These are phyloP conservation scores for Rattus norvegicus DNA, from an alignment of 2,113 vertebrate genomes.

Conservation along the genomic window DNA sequence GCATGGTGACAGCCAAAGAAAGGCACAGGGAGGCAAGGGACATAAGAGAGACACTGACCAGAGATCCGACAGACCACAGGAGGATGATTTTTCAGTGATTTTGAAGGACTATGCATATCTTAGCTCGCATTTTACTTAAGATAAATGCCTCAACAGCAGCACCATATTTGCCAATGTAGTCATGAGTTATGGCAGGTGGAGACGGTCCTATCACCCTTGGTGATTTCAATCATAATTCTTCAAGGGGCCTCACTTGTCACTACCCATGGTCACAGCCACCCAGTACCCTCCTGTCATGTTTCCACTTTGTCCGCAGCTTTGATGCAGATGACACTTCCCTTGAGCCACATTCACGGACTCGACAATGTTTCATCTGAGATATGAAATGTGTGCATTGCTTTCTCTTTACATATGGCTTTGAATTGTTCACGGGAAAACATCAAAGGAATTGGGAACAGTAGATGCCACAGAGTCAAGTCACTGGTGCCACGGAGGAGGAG, in stretches of 20 bases:
- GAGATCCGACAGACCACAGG: neutral
- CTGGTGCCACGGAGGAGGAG: neutral
- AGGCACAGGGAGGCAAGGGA: neutral
- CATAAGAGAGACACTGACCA: neutral
- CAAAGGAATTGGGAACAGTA: neutral
- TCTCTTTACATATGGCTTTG: neutral
- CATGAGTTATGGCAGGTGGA: neutral
- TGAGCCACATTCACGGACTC: neutral
- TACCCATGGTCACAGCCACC: neutral
- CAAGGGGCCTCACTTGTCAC: neutral
- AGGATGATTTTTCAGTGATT: neutral
- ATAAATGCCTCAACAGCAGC: neutral
- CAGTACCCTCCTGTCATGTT: neutral
- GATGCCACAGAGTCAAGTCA: neutral
- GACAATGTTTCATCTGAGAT: neutral
- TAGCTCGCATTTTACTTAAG: neutral
- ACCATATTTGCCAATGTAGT: slow-evolving; percentile 15
- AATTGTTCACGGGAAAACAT: neutral
- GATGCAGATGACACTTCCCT: neutral
- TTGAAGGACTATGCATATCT: neutral
- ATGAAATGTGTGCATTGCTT: neutral
- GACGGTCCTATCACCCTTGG: neutral
- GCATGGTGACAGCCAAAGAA: neutral
- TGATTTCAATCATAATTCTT: neutral
- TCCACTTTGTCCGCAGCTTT: neutral